phyloP scores from a whole-genome alignment of 2,797 vertebrate genomes.

The Decapterus maruadsi region DNA sequence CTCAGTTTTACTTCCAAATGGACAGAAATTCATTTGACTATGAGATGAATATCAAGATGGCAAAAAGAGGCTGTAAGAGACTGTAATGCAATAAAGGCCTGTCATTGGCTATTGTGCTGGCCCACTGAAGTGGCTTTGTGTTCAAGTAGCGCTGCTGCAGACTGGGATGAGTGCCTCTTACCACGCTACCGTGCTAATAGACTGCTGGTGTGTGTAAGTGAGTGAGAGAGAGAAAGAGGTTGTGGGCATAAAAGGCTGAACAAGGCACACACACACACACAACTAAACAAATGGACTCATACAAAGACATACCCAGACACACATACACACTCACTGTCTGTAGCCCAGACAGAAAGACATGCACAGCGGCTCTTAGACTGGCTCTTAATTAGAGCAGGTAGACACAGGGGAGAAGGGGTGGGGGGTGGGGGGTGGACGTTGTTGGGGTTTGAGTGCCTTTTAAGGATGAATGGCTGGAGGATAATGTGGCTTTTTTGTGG shows the following conservation, averaged over 20 bases:
- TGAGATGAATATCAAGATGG: background rate
- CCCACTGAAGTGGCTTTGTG: constrained; percentile 56
- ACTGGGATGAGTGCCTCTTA: constrained; percentile 39
- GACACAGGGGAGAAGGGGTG: constrained; percentile 49
- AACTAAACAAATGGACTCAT: background rate
- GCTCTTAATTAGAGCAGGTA: constrained; percentile 58
- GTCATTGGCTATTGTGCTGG: constrained; percentile 18
- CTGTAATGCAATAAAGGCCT: constrained; percentile 45
- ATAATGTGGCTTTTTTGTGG: constrained; percentile 28
- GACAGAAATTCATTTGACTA: constrained; percentile 17
- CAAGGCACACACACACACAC: constrained; percentile 4
- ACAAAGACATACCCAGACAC: background rate
- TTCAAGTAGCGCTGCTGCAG: constrained; percentile 44
- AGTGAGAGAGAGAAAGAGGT: background rate
- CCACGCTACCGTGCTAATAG: constrained; percentile 6
- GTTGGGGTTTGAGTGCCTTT: constrained; percentile 45
- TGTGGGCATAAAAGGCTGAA: constrained; percentile 1
- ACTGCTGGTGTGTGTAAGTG: background rate
- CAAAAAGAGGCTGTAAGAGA: constrained; percentile 22
- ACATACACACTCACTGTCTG: constrained; percentile 19
- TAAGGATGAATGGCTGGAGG: constrained; percentile 42
- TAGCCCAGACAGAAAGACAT: constrained; percentile 38
- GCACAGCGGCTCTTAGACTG: constrained; percentile 6
- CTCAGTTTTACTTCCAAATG: constrained; percentile 6
- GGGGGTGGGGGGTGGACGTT: constrained; percentile 1